These are phyloP conservation scores for Muricea muricata DNA, from an alignment of 92 coral and sea anemone genomes.

Conservation along the genomic window DNA sequence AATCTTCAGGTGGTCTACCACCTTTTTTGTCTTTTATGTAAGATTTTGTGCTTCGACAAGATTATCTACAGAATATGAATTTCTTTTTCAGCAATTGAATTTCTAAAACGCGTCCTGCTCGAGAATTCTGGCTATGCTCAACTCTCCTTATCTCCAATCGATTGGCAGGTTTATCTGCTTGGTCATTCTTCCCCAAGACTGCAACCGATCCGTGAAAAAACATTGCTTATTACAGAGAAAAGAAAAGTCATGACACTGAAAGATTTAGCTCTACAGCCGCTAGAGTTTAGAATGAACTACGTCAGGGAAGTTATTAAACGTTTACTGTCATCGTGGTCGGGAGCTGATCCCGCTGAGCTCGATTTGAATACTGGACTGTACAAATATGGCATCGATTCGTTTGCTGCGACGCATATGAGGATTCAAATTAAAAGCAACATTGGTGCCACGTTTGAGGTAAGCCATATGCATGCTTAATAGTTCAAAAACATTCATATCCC, in stretches of 20 bases:
- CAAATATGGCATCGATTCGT: constrained; percentile 71
- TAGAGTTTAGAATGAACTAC: constrained; percentile 2
- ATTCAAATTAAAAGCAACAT: constrained; percentile 56
- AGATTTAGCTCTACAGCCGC: constrained; percentile 32
- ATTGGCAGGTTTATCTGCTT: constrained; percentile 48
- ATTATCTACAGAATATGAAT: too few species aligned
- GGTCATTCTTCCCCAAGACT: neutral
- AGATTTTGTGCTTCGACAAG: too few species aligned
- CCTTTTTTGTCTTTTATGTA: too few species aligned
- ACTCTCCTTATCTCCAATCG: constrained; percentile 27
- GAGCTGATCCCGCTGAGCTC: constrained; percentile 54
- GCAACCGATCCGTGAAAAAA: constrained; percentile 6
- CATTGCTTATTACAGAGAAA: constrained; percentile 53
- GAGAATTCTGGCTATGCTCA: constrained; percentile 50
- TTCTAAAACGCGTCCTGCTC: constrained; percentile 37
- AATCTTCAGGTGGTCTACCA: too few species aligned
- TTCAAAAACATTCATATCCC: too few species aligned
- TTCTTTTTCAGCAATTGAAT: constrained; percentile 40
- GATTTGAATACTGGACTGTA: constrained; percentile 67
- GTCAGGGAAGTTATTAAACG: constrained; percentile 49
- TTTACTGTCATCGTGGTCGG: constrained; percentile 53
- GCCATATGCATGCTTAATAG: neutral
- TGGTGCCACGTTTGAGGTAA: constrained; percentile 74
- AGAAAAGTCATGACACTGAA: constrained; percentile 31
- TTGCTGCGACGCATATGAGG: constrained; percentile 61